Conservation (phyloP, 2,888 invertebrate species). For the Latrodectus elegans region DNA sequence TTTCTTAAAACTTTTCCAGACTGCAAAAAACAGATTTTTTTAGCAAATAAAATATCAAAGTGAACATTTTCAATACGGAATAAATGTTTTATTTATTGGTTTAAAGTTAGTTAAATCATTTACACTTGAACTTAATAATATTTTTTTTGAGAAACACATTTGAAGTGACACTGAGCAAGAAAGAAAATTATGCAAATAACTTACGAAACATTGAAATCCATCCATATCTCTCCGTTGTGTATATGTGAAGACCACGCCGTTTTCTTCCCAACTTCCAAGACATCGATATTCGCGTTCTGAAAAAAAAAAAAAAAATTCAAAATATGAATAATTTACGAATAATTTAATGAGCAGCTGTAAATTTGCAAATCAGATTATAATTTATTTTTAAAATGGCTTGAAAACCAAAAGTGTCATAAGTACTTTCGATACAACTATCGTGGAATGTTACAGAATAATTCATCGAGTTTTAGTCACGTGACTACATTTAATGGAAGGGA, state of each 20-base stretch:
- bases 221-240: slow-evolving; percentile 80
- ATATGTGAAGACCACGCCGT: slow-evolving; percentile 80
- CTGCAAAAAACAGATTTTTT: slow-evolving; percentile 53
- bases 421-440: too few species aligned
- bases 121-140: too few species aligned
- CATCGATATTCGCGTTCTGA: slow-evolving; percentile 81
- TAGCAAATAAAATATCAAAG: not conserved
- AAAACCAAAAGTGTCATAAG: too few species aligned
- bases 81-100: too few species aligned
- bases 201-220: slow-evolving; percentile 82
- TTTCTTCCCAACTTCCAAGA: slow-evolving; percentile 82
- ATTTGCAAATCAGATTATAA: too few species aligned
- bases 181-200: slow-evolving; percentile 72
- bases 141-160: not conserved
- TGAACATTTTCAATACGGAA: too few species aligned
- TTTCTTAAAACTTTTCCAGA: slow-evolving; percentile 77
- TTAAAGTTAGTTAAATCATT: too few species aligned
- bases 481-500: too few species aligned
- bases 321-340: not conserved
- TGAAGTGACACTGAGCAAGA: not conserved
- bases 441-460: too few species aligned
- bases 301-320: slow-evolving; percentile 60
- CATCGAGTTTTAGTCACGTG: too few species aligned
- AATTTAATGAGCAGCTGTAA: too few species aligned
- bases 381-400: too few species aligned